A percentile compares a stretch with the other conserved stretches of the same genome.
Conservation (phyloP, 1,140 invertebrate genomes). For the Pinna nobilis region DNA sequence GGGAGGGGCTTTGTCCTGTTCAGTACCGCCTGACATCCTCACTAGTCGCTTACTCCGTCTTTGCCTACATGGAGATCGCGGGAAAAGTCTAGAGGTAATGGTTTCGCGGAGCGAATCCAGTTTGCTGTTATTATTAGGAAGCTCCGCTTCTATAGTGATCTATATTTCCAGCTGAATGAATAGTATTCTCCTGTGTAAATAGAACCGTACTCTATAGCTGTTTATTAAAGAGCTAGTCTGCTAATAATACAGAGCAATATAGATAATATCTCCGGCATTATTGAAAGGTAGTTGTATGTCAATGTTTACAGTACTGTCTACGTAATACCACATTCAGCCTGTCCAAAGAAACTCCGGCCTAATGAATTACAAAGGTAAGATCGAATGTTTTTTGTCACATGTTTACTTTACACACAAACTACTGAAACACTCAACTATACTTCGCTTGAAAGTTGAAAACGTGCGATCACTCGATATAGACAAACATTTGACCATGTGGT, state of each 20-base stretch:
- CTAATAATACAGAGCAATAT: constrained; percentile 12
- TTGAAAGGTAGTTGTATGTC: background rate
- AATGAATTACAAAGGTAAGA: background rate
- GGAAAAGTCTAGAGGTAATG: constrained; percentile 37
- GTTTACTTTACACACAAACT: background rate
- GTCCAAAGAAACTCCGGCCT: too few relatives aligned
- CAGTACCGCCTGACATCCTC: constrained; percentile 34
- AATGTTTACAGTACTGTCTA: background rate
- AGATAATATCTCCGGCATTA: background rate
- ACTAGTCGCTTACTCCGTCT: constrained; percentile 21
- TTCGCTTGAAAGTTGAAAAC: constrained; percentile 6
- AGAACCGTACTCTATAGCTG: constrained; percentile 13
- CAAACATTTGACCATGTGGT: background rate
- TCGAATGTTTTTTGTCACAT: constrained; percentile 17
- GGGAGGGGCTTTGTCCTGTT: constrained; percentile 21
- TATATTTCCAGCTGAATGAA: constrained; percentile 22
- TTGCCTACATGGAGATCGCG: constrained; percentile 30
- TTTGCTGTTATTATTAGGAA: constrained; percentile 38
- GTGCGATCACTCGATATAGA: constrained; percentile 14
- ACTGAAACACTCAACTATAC: constrained; percentile 9
- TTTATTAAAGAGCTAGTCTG: constrained; percentile 21
- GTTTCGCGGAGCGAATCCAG: constrained; percentile 60
- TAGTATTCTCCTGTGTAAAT: constrained; percentile 2
- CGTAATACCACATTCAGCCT: background rate
- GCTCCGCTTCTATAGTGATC: constrained; percentile 9